Percentiles rank a stretch among this genome's conserved stretches.
phyloP scores from a whole-genome alignment of 2,113 vertebrate species.

The Callithrix jacchus region DNA sequence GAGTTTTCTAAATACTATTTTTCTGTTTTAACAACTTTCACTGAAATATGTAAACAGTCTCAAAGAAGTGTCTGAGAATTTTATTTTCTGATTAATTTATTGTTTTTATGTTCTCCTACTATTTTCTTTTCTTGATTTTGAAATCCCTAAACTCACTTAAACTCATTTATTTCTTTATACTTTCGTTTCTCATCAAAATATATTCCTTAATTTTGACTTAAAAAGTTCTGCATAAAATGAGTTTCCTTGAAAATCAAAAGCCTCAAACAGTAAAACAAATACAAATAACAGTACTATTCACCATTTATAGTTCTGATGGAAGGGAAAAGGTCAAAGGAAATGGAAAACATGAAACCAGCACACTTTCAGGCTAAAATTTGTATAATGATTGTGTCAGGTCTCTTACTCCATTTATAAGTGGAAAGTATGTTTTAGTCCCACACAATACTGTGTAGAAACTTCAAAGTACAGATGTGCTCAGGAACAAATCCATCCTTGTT shows the following conservation, averaged over 20 bases:
- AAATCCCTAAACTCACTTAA: neutral
- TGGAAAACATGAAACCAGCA: constrained; percentile 48
- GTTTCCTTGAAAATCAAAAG: constrained; percentile 21
- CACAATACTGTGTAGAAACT: neutral
- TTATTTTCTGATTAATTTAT: neutral
- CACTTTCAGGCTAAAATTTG: neutral
- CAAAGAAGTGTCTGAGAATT: neutral
- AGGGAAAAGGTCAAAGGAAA: constrained; percentile 48
- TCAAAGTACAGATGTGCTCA: neutral
- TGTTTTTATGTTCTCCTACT: neutral
- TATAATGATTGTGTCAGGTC: neutral
- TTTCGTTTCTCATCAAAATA: neutral
- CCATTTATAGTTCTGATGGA: neutral
- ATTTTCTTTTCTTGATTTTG: neutral
- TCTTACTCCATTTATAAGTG: neutral
- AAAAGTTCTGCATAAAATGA: neutral
- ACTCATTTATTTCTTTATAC: neutral
- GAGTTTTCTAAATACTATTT: neutral
- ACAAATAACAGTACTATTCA: constrained; percentile 40
- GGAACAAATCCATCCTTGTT: neutral
- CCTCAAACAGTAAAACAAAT: neutral
- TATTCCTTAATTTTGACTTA: neutral
- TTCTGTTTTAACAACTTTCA: neutral
- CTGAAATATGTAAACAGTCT: neutral
- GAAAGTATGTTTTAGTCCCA: neutral